Evolutionary conservation across 1,140 invertebrate genomes (phyloP), one percentile per base, ranked within the genome.

Genomic region (Bombus sylvicola): DNA sequence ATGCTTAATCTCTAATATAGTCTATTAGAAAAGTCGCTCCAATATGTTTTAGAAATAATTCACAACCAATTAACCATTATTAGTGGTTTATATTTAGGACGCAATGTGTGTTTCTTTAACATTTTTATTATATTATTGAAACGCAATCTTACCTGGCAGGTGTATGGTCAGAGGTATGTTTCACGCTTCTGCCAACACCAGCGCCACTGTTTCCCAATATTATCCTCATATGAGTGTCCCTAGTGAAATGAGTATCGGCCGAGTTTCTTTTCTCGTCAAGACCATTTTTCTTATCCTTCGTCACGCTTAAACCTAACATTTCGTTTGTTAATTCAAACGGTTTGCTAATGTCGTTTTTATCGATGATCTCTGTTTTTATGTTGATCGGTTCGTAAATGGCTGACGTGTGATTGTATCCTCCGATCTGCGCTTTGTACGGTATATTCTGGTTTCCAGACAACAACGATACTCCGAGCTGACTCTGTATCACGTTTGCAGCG

Each of bases 161-260:
- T 85, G 92, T 92, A 85, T 94, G 94, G 68, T 95, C 94, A 12
- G 93, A 83, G 31, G 91, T 85, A 75, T 94, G 91, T 89, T 96
- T 96, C 12, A 96, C 94, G 85, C 95, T 95, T 71, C 96, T 94
- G 8, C 93, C 92, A 76, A 93, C 93, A 71, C 92, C 95, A 66
- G 93, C 94, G n/a, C 96, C 95, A 68, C 95, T 96, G 83, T 96
- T 96, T 8, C 98, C 98, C 84, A 98, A 94, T 92, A 98, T 98
- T 85, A 98, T 98, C 89, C 98, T 96, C 98, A 98, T 98, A 90
- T 98, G 98, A 15, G 98, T 98, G 93, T 98, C 98, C 15, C 98
- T 96, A 53, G 97, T 97, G 94, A 98, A 98, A 92, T 98, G 97
- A 31, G 95, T 95, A 87, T 96, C 95, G 41, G 97, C 95, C 6